phyloP scores from a whole-genome alignment of 2,797 vertebrate species.

The Craterocephalus amniculus region DNA sequence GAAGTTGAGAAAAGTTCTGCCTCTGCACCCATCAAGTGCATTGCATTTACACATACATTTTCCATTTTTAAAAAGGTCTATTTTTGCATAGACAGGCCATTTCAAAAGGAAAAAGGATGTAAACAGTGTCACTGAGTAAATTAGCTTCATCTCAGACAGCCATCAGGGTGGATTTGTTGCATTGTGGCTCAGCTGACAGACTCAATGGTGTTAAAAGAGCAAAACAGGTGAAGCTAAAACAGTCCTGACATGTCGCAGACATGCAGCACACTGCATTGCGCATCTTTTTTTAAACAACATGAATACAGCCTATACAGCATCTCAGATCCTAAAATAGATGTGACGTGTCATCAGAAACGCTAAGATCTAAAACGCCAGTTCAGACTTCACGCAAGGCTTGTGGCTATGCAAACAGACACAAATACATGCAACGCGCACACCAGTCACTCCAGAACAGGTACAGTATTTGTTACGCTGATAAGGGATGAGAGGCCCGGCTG shows the following conservation, averaged over 20 bases:
- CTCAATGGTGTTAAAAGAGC: constrained; percentile 2
- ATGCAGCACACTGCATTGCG: constrained; percentile 4
- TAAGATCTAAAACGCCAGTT: constrained; percentile 38
- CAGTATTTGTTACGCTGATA: constrained; percentile 63
- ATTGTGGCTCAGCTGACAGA: neutral
- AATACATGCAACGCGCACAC: constrained; percentile 4
- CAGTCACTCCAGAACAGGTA: constrained; percentile 25
- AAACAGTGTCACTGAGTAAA: neutral
- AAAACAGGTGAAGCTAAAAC: constrained; percentile 1
- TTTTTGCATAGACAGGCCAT: neutral
- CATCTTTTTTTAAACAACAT: constrained; percentile 13
- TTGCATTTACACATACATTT: neutral
- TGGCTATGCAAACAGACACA: constrained; percentile 37
- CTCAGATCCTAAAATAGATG: constrained; percentile 58
- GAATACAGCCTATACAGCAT: constrained; percentile 13
- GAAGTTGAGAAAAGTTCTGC: neutral
- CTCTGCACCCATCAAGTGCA: neutral
- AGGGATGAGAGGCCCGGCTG: constrained; percentile 43
- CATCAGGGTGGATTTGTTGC: constrained; percentile 1
- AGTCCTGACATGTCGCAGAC: constrained; percentile 5
- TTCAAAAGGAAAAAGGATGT: neutral
- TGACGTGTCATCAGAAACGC: constrained; percentile 41
- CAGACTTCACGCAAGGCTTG: constrained; percentile 43
- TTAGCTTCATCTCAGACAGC: constrained; percentile 20
- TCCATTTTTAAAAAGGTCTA: neutral